Base-by-base conservation (phyloP, 2,888 invertebrate genomes). In the Drosophila borealis region DNA sequence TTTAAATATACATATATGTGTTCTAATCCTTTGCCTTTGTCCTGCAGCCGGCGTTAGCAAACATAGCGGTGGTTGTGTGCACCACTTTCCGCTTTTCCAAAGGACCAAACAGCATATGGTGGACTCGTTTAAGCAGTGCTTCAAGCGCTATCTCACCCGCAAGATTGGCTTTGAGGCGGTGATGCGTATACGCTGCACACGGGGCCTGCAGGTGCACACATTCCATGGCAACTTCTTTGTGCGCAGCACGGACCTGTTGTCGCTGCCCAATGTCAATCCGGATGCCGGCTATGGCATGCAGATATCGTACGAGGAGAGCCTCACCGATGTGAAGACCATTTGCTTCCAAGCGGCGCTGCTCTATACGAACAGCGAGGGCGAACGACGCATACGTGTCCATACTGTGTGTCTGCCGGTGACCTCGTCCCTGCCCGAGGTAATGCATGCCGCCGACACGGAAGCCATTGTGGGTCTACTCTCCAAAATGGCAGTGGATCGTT, bases 171-270 rank as follows among this genome's bases (percentile, higher is more conserved):
- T 99, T 92, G 99, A 99, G 92, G 98, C 99, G 5, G 99, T 99
- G 21, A 98, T 99, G 98, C 94, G 99, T 83, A 96, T 99, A 77
- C 94, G 99, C 6, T 99, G 98, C 91, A 98, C 98, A 2, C 95
- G 96, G 90, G 99, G 99, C 14, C 93, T 99, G 63, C 94, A 97
- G 29, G 97, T 99, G 87, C 98, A 99, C 93, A 98, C 98, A 90
- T 99, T 99, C 95, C 99, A 99, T 93, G 99, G 99, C 42, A 99
- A 99, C 93, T 99, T 99, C 94, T 99, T 99, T 93, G 99, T 99
- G 53, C 95, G 99, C 4, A 99, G 99, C 0, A 98, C 99, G 4
- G 99, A 99, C 93, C 94, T 99, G 60, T 93, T 99, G 63, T 98
- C 98, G 11, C 93, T 99, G 81, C 99, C 99, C 41, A 99, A 99